Conservation (phyloP, 2,113 vertebrate species). For the Odocoileus hemionus region DNA sequence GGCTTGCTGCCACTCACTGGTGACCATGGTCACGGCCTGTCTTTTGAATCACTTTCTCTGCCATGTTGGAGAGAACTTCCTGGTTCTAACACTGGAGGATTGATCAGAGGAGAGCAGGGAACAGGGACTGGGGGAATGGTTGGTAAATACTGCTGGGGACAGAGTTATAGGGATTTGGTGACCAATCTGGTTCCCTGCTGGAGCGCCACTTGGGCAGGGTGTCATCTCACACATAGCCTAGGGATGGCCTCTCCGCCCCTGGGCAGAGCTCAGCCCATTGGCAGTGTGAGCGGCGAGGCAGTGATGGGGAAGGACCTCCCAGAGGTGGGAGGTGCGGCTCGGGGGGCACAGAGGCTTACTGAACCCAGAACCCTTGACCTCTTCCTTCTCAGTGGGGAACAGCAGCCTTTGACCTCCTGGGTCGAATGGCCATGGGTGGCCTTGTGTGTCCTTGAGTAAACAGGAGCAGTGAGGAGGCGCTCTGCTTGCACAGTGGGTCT, state of each 20-base stretch:
- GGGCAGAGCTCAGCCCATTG: not conserved
- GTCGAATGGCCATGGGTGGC: not conserved
- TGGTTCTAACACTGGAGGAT: not conserved
- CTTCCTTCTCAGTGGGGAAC: not conserved
- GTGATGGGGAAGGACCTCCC: not conserved
- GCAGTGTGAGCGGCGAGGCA: not conserved
- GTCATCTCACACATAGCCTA: not conserved
- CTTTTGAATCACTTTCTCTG: not conserved
- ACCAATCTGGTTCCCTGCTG: not conserved
- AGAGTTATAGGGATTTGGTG: not conserved
- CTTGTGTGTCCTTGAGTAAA: slow-evolving; percentile 34
- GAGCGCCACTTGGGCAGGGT: not conserved
- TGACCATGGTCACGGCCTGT: not conserved
- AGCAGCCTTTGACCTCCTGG: not conserved
- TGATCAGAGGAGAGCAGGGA: not conserved
- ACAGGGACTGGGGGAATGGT: not conserved
- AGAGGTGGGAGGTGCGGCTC: not conserved
- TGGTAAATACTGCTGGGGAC: not conserved
- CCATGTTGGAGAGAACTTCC: not conserved
- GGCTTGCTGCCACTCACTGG: not conserved
- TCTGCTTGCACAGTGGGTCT: not conserved
- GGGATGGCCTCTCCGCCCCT: not conserved
- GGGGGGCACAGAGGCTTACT: not conserved
- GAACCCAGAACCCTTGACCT: not conserved
- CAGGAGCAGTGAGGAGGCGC: not conserved